phyloP scores from a whole-genome alignment of 2,888 invertebrate genomes.

The Acronicta alni region DNA sequence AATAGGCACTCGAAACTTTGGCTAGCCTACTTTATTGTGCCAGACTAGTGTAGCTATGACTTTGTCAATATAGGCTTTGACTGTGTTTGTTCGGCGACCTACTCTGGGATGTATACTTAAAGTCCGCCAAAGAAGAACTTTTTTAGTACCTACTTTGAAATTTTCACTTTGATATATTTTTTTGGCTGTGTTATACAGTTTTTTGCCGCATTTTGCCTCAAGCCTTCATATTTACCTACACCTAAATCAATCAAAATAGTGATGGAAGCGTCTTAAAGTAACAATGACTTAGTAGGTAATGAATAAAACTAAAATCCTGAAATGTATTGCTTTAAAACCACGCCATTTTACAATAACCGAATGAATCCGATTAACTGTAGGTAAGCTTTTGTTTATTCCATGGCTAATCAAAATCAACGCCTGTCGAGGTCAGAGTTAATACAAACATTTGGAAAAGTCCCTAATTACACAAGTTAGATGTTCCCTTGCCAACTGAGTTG shows the following conservation, averaged over 20 bases:
- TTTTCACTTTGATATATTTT: not conserved
- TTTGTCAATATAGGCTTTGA: slow-evolving; percentile 12
- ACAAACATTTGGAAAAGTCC: slow-evolving; percentile 19
- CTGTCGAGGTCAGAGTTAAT: slow-evolving; percentile 4
- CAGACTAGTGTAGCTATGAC: slow-evolving; percentile 19
- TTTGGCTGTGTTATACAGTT: too few species aligned
- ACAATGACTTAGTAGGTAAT: not conserved
- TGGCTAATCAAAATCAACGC: slow-evolving; percentile 6
- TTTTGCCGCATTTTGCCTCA: too few species aligned
- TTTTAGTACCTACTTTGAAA: not conserved
- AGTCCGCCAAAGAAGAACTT: not conserved
- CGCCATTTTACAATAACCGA: not conserved
- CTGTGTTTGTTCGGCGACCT: slow-evolving; percentile 20
- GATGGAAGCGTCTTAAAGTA: too few species aligned
- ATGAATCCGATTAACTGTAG: slow-evolving; percentile 2
- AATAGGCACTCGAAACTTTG: slow-evolving; percentile 28
- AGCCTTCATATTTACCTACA: too few species aligned
- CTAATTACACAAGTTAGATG: slow-evolving; percentile 41
- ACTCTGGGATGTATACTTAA: slow-evolving; percentile 3
- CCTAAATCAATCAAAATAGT: too few species aligned
- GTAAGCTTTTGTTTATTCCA: slow-evolving; percentile 18
- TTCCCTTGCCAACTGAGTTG: slow-evolving; percentile 13
- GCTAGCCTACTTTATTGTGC: slow-evolving; percentile 20
- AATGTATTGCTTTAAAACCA: not conserved
- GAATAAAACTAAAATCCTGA: not conserved